Base-by-base conservation (phyloP, 2,888 invertebrate genomes). In the Drosophila yooni region DNA sequence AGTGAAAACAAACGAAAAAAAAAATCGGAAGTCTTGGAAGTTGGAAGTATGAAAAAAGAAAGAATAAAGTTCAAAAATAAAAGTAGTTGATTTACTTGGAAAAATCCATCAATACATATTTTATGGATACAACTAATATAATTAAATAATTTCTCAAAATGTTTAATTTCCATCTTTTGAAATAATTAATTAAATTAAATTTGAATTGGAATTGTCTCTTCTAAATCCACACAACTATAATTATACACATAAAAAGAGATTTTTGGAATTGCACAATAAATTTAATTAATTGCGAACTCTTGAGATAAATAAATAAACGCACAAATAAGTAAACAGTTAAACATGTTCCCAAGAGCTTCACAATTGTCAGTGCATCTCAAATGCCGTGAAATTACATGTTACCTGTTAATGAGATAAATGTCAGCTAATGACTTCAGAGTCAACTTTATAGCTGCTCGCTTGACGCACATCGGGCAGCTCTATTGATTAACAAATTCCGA, bases 391-490 rank as follows among this genome's bases (percentile, higher is more conserved):
- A n/a, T 46, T 13, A 13, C 13, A 13, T 31, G 6, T 31, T 31
- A 21, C 7, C 29, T 11, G 2, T 38, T n/a, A 38, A 15, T 63
- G 52, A 4, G 50, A 48, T 33, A 60, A 10, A n/a, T 65, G 58
- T 54, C 64, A 59, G 65, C 53, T 54, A 51, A 50, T 60, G 13
- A 65, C 66, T 65, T 48, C 3, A n/a, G 48, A 61, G 33, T 21
- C 43, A 21, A 51, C 36, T 64, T 65, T 51, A 25, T 56, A 61
- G 43, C 56, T 54, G 27, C 15, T 51, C 38, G 40, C 64, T 69
- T 69, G 79, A 69, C 66, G 69, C 31, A 61, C 51, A 33, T 43
- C 34, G 36, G 33, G 25, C 27, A 38, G 8, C n/a, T 63, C 46
- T 43, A 73, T 63, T 72, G 64, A 65, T 57, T 68, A 50, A 54